phyloP scores from a whole-genome alignment of 2,113 vertebrate species.

The Cottus gobio region DNA sequence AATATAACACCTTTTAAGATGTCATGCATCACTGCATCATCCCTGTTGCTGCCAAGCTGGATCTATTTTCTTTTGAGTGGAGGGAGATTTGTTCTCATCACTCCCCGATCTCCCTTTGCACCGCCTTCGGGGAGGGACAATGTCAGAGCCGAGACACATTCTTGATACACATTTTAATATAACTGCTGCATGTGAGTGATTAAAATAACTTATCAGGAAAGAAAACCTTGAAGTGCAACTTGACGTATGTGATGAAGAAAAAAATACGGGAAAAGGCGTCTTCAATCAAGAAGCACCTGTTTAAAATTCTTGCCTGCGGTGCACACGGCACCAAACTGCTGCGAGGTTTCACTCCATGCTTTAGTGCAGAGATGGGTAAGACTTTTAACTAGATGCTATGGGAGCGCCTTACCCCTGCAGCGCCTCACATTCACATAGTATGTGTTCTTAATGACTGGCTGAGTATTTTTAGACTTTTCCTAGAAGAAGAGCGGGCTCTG shows the following conservation, averaged over 20 bases:
- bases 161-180: neutral
- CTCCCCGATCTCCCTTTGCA: neutral
- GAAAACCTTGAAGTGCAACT: constrained; percentile 9
- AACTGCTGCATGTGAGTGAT: constrained; percentile 40
- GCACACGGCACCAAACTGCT: constrained; percentile 13
- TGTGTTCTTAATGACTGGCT: constrained; percentile 41
- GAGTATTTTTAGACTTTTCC: constrained; percentile 63
- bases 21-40: neutral
- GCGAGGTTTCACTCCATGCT: constrained; percentile 22
- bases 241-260: constrained; percentile 17
- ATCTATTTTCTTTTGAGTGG: neutral
- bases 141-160: constrained; percentile 12
- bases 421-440: constrained; percentile 49
- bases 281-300: constrained; percentile 40
- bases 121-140: constrained; percentile 19
- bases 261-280: neutral
- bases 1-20: neutral
- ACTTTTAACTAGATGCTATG: constrained; percentile 53
- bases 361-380: constrained; percentile 20
- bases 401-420: constrained; percentile 29
- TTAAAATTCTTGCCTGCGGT: constrained; percentile 45
- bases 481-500: constrained; percentile 4
- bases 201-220: constrained; percentile 28
- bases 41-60: neutral
- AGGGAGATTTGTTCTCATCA: neutral